Conservation (phyloP, 2,797 vertebrate genomes). For the Intellagama lesueurii region DNA sequence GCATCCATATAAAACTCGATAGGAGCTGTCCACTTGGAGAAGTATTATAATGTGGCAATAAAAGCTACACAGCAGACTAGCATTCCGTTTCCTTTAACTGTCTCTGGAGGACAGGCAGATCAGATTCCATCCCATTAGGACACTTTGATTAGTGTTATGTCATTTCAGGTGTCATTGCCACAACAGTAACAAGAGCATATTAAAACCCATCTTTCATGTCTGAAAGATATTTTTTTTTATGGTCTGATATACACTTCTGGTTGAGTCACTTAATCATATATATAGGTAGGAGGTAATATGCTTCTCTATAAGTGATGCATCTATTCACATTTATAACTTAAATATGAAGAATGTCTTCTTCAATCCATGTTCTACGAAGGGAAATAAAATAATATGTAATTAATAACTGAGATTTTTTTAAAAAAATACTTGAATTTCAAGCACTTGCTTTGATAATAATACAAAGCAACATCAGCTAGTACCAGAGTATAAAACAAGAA, state of each 20-base stretch:
- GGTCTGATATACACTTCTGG: constrained; percentile 54
- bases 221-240: constrained; percentile 60
- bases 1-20: neutral
- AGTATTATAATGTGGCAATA: constrained; percentile 26
- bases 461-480: constrained; percentile 1
- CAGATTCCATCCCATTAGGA: neutral
- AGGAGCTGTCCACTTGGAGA: constrained; percentile 17
- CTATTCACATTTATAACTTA: constrained; percentile 50
- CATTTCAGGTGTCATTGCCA: constrained; percentile 11
- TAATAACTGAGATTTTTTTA: constrained; percentile 57
- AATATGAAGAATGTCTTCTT: constrained; percentile 51
- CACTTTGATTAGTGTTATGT: constrained; percentile 33
- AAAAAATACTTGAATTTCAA: constrained; percentile 28
- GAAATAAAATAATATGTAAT: constrained; percentile 58
- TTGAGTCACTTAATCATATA: constrained; percentile 64
- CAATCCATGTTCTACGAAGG: constrained; percentile 43
- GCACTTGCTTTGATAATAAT: constrained; percentile 6
- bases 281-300: constrained; percentile 60
- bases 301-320: constrained; percentile 63
- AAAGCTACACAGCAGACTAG: constrained; percentile 23
- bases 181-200: constrained; percentile 46
- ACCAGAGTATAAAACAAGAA: neutral
- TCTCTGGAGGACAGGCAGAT: constrained; percentile 6
- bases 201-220: constrained; percentile 67
- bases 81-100: constrained; percentile 13